Evolutionary conservation across 1,140 invertebrate genomes (phyloP).

Genomic region (Plectus sambesii): DNA sequence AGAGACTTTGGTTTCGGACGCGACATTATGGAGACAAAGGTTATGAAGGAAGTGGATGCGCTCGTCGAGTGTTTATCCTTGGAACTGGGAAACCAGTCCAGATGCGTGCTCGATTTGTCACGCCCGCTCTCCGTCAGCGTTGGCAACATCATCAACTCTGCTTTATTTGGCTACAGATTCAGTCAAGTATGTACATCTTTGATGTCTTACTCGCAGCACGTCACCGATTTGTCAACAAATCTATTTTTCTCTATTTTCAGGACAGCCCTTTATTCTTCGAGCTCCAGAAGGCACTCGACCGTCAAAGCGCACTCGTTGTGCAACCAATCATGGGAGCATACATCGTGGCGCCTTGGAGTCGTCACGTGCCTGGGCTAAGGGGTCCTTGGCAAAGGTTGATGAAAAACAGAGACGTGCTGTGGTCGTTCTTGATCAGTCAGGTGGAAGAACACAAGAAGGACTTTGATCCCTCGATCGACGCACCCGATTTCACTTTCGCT

Average conservation of each 20-base stretch:
- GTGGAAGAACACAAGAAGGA: slow-evolving; percentile 17
- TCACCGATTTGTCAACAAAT: background rate
- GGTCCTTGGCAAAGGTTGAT: slow-evolving; percentile 31
- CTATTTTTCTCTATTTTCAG: slow-evolving; percentile 15
- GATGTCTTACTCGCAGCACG: too few relatives aligned
- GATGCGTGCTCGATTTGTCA: slow-evolving; percentile 11
- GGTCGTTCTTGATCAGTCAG: slow-evolving; percentile 16
- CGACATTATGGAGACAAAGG: slow-evolving; percentile 68
- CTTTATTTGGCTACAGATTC: slow-evolving; percentile 39
- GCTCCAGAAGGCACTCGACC: slow-evolving; percentile 34
- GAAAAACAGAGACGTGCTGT: slow-evolving; percentile 18
- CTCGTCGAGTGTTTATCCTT: slow-evolving; percentile 19
- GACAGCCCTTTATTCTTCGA: slow-evolving; percentile 26
- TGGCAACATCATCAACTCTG: slow-evolving; percentile 43
- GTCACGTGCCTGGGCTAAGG: slow-evolving; percentile 35
- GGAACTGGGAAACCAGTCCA: slow-evolving; percentile 8
- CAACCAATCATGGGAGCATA: slow-evolving; percentile 41
- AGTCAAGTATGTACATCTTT: slow-evolving; percentile 34
- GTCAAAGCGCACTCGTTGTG: slow-evolving; percentile 35
- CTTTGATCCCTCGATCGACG: slow-evolving; percentile 14
- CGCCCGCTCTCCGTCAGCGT: slow-evolving; percentile 36
- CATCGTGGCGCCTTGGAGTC: slow-evolving; percentile 29
- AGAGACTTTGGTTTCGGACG: slow-evolving; percentile 72
- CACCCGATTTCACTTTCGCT: slow-evolving; percentile 39
- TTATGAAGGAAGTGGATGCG: slow-evolving; percentile 55